These are phyloP conservation scores for Cassiopea xamachana DNA, from an alignment of 30 jellyfish, hydroid and myxozoan genomes.

Conservation along the genomic window DNA sequence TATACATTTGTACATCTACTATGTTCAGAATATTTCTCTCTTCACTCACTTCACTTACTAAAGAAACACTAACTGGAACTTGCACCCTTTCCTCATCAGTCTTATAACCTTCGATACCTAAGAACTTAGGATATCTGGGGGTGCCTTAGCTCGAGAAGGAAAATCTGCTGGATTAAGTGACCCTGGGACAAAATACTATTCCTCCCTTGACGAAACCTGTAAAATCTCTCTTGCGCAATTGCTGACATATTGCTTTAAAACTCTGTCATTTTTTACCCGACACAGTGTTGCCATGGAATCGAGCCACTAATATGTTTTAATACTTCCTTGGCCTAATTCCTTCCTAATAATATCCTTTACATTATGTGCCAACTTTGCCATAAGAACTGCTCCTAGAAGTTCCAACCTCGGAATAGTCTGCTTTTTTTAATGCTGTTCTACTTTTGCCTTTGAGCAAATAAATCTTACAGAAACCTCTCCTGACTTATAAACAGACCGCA, in stretches of 20 bases:
- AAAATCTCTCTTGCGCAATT: slow-evolving; percentile 17
- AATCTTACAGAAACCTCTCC: slow-evolving; percentile 55
- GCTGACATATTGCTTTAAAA: slow-evolving; percentile 23
- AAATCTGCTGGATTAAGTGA: slow-evolving; percentile 66
- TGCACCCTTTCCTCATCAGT: too few species aligned
- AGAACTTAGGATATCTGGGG: background rate
- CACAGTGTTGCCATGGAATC: slow-evolving; percentile 51
- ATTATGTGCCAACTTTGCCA: slow-evolving; percentile 42
- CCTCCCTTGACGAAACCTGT: slow-evolving; percentile 8
- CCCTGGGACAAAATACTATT: slow-evolving; percentile 50
- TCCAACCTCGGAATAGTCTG: slow-evolving; percentile 71
- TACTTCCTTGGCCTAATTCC: background rate
- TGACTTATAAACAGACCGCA: slow-evolving; percentile 45
- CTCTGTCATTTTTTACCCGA: slow-evolving; percentile 42
- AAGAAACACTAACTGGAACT: too few species aligned
- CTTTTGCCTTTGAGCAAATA: slow-evolving; percentile 75
- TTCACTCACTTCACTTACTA: too few species aligned
- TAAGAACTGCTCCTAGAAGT: slow-evolving; percentile 39
- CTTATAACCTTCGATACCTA: too few species aligned
- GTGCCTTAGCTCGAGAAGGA: slow-evolving; percentile 46
- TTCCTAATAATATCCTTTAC: background rate
- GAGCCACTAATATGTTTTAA: slow-evolving; percentile 27
- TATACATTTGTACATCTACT: too few species aligned
- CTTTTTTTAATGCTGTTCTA: slow-evolving; percentile 51
- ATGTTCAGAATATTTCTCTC: too few species aligned